Base-by-base conservation (phyloP, 2,113 vertebrate species). In the Pituophis catenifer region DNA sequence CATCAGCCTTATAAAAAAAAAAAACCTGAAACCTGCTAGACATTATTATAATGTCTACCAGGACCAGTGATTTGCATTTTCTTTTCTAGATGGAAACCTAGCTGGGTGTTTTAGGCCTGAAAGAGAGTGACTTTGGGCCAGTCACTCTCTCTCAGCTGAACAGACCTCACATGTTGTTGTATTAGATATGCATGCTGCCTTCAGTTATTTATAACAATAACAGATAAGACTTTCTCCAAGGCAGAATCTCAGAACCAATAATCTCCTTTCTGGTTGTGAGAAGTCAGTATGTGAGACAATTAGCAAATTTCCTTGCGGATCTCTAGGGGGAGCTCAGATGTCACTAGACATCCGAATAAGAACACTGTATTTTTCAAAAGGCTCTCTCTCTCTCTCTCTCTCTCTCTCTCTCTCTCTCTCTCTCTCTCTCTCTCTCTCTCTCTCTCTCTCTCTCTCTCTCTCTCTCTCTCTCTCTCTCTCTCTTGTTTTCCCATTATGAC, bases 261-360 rank as follows among this genome's bases (percentile, higher is more conserved):
- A 52, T 26, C n/a, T 92, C 29, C 58, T 29, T 81, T 21, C 17
- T 70, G 86, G 44, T 33, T 87, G 57, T 44, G 21, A 88, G 58
- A 24, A 92, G 57, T 54, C 10, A 4, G 29, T 33, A 81, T 38
- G 13, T 0, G 33, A 81, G 75, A 81, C 21, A 62, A 57, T 24
- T 38, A 50, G 70, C 26, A 52, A 21, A 86, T 93, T 59, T 86
- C 88, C 55, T 8, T 86, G 48, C 1, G 54, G 5, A 53, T 38
- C 92, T 86, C 48, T 93, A 93, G 88, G 53, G 89, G 44, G 88
- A 62, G 88, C 33, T 90, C 44, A 59, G 44, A 75, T n/a, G 5
- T 48, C 89, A 81, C 38, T 3, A 92, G 38, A 81, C 33, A 44
- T 44, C 33, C 10, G 75, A 81, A 21, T 3, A 81, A 81, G 33